A percentile compares a stretch with the other conserved stretches of the same genome.
Conservation (phyloP, 2,797 vertebrate species). For the Balearica regulorum region DNA sequence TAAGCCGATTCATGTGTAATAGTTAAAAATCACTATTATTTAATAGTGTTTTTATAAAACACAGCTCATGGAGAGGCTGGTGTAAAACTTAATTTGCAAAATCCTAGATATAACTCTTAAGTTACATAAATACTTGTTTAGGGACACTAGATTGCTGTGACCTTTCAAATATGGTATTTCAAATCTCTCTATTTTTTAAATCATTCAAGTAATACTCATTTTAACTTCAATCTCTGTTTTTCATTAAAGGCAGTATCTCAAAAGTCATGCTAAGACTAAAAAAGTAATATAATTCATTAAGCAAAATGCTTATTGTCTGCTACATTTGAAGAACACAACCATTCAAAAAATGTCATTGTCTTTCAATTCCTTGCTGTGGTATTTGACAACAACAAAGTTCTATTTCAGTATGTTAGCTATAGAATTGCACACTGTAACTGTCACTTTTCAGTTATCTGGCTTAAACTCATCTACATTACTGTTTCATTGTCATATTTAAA, state of each 20-base stretch:
- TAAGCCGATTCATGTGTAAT: background rate
- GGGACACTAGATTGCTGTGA: constrained; percentile 21
- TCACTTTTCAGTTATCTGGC: background rate
- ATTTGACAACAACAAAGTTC: background rate
- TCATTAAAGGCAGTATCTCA: background rate
- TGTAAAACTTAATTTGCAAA: background rate
- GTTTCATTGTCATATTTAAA: background rate
- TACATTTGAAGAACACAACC: background rate
- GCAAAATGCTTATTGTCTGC: background rate
- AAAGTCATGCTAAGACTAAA: background rate
- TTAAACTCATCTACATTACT: background rate
- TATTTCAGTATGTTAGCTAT: background rate
- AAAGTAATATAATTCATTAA: background rate
- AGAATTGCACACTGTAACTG: background rate
- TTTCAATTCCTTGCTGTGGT: background rate
- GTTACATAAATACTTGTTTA: background rate
- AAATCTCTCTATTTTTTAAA: constrained; percentile 14
- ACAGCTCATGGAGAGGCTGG: background rate
- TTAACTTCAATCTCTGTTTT: background rate
- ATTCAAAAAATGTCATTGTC: background rate
- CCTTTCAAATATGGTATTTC: background rate
- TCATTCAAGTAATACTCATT: background rate
- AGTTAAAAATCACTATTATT: background rate
- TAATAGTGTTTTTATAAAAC: background rate
- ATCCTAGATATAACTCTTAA: background rate